These are phyloP conservation scores for Ectemnius cavifrons DNA, from an alignment of 2,888 invertebrate species.

Conservation along the genomic window DNA sequence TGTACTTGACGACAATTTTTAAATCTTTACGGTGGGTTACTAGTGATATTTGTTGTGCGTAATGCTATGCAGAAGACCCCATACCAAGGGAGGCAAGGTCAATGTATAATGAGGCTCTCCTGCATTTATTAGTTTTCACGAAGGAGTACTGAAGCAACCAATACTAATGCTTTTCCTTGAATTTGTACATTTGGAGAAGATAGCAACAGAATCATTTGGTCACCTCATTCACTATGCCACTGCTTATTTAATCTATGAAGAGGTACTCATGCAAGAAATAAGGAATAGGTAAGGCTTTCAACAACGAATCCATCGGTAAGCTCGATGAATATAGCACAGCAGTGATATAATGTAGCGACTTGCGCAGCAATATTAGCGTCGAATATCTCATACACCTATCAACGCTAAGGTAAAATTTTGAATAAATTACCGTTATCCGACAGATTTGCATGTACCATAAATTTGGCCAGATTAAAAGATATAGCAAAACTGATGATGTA, in stretches of 20 bases:
- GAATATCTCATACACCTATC: no score
- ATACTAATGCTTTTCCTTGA: not conserved
- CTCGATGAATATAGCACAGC: no score
- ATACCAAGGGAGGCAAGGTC: no score
- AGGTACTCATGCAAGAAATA: not conserved
- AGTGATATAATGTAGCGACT: no score
- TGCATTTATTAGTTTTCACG: no score
- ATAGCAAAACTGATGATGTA: slow-evolving; percentile 85
- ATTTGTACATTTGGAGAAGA: not conserved
- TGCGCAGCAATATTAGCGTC: no score
- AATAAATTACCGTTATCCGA: not conserved
- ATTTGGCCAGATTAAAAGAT: slow-evolving; percentile 84
- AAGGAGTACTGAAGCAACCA: no score
- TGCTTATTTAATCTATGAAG: not conserved
- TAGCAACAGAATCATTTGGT: not conserved
- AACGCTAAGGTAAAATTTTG: no score
- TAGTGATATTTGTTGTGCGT: not conserved
- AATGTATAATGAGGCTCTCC: no score
- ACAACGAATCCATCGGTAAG: no score
- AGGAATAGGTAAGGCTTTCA: not conserved
- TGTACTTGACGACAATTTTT: slow-evolving; percentile 81
- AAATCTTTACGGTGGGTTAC: not conserved
- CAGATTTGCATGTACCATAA: slow-evolving; percentile 79
- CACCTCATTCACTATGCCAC: not conserved
- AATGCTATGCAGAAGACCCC: no score